Evolutionary conservation across 2,113 vertebrate genomes (phyloP).

Genomic region (Macrotis lagotis): DNA sequence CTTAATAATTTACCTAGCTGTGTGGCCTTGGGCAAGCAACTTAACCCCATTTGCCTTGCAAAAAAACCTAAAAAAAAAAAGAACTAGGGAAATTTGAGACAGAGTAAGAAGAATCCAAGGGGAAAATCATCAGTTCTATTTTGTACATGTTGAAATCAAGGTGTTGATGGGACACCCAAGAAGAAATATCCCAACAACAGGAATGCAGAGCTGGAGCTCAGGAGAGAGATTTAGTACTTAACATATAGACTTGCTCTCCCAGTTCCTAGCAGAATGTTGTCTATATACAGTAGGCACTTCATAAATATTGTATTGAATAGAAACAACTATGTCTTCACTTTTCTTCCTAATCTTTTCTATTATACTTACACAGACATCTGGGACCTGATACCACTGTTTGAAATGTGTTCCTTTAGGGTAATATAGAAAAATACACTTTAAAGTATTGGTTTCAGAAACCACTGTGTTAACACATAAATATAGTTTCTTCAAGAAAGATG

Average conservation of each 20-base stretch:
- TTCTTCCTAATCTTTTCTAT: not conserved
- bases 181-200: not conserved
- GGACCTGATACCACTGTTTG: not conserved
- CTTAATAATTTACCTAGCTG: too few relatives aligned
- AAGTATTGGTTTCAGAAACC: not conserved
- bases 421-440: not conserved
- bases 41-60: too few relatives aligned
- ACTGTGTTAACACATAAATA: not conserved
- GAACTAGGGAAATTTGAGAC: not conserved
- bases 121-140: not conserved
- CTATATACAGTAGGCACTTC: not conserved
- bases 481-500: not conserved
- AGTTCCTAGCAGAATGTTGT: not conserved
- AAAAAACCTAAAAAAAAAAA: too few relatives aligned
- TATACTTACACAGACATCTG: not conserved
- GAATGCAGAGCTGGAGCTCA: not conserved
- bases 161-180: not conserved
- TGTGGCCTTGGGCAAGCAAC: too few relatives aligned
- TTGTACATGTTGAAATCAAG: not conserved
- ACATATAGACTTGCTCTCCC: not conserved
- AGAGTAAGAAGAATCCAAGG: not conserved
- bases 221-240: not conserved
- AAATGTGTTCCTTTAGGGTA: not conserved
- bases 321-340: not conserved
- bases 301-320: not conserved